A percentile compares a stretch with the other conserved stretches of the same genome.
Evolutionary conservation across 1,140 invertebrate species (phyloP).

Genomic region (Drosophila aff.): DNA sequence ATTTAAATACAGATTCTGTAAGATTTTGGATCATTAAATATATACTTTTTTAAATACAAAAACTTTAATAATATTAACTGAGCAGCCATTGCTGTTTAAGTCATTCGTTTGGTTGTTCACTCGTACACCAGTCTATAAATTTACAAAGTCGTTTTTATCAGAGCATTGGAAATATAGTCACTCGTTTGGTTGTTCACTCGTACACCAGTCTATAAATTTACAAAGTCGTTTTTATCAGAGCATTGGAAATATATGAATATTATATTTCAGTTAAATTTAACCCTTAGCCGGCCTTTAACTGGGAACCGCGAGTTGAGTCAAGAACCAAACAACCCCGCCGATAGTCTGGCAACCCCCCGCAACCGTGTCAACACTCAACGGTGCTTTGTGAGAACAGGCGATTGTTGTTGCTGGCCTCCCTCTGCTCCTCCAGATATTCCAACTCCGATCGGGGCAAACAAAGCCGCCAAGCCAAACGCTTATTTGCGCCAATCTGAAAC

Average conservation of each 20-base stretch:
- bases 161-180: not conserved
- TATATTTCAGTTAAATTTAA: not conserved
- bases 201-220: not conserved
- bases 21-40: no score
- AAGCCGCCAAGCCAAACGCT: slow-evolving; percentile 26
- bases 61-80: not conserved
- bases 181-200: not conserved
- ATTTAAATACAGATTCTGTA: no score
- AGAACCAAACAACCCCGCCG: not conserved
- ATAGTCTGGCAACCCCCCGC: not conserved
- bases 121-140: not conserved
- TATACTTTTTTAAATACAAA: no score
- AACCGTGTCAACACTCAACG: slow-evolving; percentile 20
- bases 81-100: not conserved
- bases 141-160: not conserved
- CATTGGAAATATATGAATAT: not conserved
- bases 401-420: slow-evolving; percentile 17
- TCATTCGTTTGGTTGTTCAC: not conserved
- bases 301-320: not conserved
- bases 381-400: slow-evolving; percentile 23
- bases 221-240: not conserved
- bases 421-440: slow-evolving; percentile 15
- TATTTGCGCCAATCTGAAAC: slow-evolving; percentile 1
- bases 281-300: not conserved
- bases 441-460: slow-evolving; percentile 31